Percentiles rank a stretch among this genome's conserved stretches.
Evolutionary conservation across 2,113 vertebrate species (phyloP).

Genomic region (Speoplatyrhinus poulsoni): DNA sequence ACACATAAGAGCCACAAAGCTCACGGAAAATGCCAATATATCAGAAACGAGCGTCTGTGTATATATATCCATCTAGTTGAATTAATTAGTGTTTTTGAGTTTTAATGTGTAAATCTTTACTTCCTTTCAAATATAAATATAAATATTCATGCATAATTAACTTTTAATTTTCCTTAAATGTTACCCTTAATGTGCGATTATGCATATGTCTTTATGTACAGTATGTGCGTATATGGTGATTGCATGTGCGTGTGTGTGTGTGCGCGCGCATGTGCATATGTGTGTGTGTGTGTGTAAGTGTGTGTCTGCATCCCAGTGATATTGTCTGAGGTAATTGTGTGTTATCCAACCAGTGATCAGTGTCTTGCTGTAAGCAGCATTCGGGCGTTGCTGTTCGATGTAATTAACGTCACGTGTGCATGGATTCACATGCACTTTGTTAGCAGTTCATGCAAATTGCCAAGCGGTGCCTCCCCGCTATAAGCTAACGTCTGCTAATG

Average conservation of each 20-base stretch:
- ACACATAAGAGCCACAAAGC: too few species aligned
- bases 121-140: not conserved
- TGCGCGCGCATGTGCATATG: not conserved
- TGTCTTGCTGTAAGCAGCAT: conserved; percentile 61
- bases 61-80: too few species aligned
- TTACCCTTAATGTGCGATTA: not conserved
- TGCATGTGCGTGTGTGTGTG: conserved; percentile 5
- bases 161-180: not conserved
- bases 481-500: conserved; percentile 66
- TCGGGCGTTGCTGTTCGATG: conserved; percentile 75
- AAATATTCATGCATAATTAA: too few species aligned
- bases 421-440: conserved; percentile 74
- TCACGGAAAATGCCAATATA: too few species aligned
- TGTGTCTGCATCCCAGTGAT: conserved; percentile 21
- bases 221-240: not conserved
- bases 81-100: too few species aligned
- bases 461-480: conserved; percentile 64
- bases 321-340: conserved; percentile 63
- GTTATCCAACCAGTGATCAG: conserved; percentile 58
- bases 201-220: not conserved
- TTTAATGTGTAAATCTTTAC: not conserved
- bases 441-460: conserved; percentile 66
- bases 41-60: too few species aligned
- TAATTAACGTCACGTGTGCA: conserved; percentile 80
- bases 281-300: not conserved